Conservation (phyloP, 2,888 invertebrate species). For the Carcina quercana region DNA sequence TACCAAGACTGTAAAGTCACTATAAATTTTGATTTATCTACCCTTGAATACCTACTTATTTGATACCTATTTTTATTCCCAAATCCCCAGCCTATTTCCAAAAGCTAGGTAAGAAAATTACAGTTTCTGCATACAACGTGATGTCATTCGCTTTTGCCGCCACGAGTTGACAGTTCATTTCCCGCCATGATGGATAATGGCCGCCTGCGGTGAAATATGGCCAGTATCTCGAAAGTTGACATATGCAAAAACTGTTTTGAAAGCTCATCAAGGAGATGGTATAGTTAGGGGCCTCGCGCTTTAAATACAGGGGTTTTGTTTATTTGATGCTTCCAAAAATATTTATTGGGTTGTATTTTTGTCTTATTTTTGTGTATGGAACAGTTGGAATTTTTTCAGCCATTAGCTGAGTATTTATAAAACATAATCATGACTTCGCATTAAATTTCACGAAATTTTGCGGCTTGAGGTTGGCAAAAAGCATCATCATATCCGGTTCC, state of each 20-base stretch:
- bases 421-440: not conserved
- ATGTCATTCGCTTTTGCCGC: constrained; percentile 43
- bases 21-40: no score
- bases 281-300: constrained; percentile 47
- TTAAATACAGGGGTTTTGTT: constrained; percentile 15
- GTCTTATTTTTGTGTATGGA: not conserved
- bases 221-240: constrained; percentile 53
- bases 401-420: not conserved
- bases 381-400: no score
- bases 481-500: constrained; percentile 22
- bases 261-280: constrained; percentile 62
- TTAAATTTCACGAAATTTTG: constrained; percentile 11
- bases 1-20: no score
- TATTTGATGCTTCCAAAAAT: constrained; percentile 24
- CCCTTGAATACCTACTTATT: no score
- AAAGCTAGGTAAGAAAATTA: constrained; percentile 1
- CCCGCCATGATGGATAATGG: constrained; percentile 65
- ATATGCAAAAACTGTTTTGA: constrained; percentile 72
- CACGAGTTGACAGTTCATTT: constrained; percentile 63
- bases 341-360: constrained; percentile 9
- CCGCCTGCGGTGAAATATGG: constrained; percentile 54
- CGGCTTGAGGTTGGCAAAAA: constrained; percentile 22
- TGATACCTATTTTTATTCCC: no score
- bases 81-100: not conserved
- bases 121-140: constrained; percentile 1